Percentiles rank a stretch among this genome's conserved stretches.
These are phyloP conservation scores for Proales similis DNA, from an alignment of 1,140 invertebrate genomes.

Conservation along the genomic window DNA sequence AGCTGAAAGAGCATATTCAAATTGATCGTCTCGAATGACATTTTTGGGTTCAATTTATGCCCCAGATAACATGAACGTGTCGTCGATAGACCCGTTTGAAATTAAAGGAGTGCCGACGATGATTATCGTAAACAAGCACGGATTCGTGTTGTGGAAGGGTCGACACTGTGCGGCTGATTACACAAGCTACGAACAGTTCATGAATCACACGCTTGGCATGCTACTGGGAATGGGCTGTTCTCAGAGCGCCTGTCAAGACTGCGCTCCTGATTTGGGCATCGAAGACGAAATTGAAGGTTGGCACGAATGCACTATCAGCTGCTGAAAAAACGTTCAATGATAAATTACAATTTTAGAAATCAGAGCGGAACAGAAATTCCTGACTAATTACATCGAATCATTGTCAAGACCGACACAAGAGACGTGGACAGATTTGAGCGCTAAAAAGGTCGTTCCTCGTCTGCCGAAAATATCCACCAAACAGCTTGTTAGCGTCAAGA, in stretches of 20 bases:
- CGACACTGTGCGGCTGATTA: slow-evolving; percentile 50
- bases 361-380: slow-evolving; percentile 21
- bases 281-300: neutral
- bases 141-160: slow-evolving; percentile 51
- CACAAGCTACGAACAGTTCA: slow-evolving; percentile 44
- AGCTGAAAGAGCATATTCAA: neutral
- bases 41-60: too few relatives aligned
- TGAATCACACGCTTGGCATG: slow-evolving; percentile 41
- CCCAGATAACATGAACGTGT: neutral
- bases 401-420: slow-evolving; percentile 15
- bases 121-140: slow-evolving; percentile 38
- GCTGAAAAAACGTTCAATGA: neutral
- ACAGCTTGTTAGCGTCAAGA: slow-evolving; percentile 23
- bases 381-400: slow-evolving; percentile 22
- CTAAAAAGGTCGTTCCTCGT: neutral
- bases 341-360: slow-evolving; percentile 6
- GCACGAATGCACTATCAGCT: too few relatives aligned
- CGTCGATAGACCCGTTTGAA: slow-evolving; percentile 3
- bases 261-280: slow-evolving; percentile 2
- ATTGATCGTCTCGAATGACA: too few relatives aligned
- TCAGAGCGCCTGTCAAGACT: slow-evolving; percentile 4
- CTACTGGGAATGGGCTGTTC: neutral
- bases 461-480: slow-evolving; percentile 21
- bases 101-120: slow-evolving; percentile 28
- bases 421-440: slow-evolving; percentile 7